Percentiles rank a stretch among this genome's conserved stretches.
These are phyloP conservation scores for Helicorthomorpha holstii DNA, from an alignment of 1,140 invertebrate species.

Conservation along the genomic window DNA sequence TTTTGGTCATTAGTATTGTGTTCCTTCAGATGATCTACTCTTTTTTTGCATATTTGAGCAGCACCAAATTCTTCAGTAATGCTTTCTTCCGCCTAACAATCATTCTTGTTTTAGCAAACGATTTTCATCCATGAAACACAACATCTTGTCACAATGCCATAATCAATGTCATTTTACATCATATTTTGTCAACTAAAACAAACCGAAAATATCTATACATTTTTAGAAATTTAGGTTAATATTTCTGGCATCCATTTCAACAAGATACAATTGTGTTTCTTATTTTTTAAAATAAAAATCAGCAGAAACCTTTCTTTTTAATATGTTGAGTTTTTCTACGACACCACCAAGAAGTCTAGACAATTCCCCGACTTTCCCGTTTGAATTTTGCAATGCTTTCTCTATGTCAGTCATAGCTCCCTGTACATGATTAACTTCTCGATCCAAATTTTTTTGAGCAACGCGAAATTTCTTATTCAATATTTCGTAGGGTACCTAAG, in stretches of 20 bases:
- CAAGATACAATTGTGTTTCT: neutral
- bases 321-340: conserved; percentile 67
- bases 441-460: conserved; percentile 81
- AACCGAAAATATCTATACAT: no score
- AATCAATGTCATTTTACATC: no score
- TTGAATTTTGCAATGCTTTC: conserved; percentile 36
- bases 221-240: neutral
- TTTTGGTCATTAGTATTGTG: conserved; percentile 36
- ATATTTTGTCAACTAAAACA: no score
- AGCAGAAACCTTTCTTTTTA: conserved; percentile 61
- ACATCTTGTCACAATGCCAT: no score
- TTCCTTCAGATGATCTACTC: conserved; percentile 78
- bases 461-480: conserved; percentile 93
- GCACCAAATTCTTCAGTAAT: conserved; percentile 78
- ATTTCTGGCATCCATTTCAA: neutral
- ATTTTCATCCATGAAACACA: no score
- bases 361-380: conserved; percentile 41
- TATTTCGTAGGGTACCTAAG: conserved; percentile 90
- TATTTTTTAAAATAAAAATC: neutral
- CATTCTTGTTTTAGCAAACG: no score
- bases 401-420: conserved; percentile 63
- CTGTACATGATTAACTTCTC: conserved; percentile 78
- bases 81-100: conserved; percentile 64
- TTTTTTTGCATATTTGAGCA: conserved; percentile 64
- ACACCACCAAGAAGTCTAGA: conserved; percentile 65